Evolutionary conservation across 2,888 invertebrate genomes (phyloP).

Genomic region (Sinotaia quadrata): DNA sequence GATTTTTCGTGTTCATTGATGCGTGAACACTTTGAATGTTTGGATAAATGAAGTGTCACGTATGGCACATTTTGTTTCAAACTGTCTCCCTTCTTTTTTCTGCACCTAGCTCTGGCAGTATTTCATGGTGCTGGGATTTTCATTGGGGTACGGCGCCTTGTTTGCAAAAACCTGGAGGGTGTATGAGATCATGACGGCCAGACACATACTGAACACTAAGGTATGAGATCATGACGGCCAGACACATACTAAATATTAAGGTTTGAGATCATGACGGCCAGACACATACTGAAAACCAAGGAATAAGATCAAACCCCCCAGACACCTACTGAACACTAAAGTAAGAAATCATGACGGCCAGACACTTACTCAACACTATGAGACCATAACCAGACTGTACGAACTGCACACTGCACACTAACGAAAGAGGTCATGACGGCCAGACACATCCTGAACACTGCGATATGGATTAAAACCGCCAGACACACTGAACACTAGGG

Average conservation of each 20-base stretch:
- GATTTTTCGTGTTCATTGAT: too few species aligned
- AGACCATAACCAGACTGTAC: constrained; percentile 29
- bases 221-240: constrained; percentile 33
- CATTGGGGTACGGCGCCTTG: constrained; percentile 53
- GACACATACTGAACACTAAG: constrained; percentile 34
- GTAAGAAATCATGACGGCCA: background rate
- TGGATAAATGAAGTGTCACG: too few species aligned
- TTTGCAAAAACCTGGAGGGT: constrained; percentile 62
- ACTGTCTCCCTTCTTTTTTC: too few species aligned
- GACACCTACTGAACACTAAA: background rate
- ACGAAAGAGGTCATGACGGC: background rate
- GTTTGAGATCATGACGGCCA: constrained; percentile 18
- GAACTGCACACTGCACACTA: constrained; percentile 17
- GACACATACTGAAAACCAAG: background rate
- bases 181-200: constrained; percentile 52
- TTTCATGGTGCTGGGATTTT: constrained; percentile 50
- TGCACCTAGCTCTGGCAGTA: constrained; percentile 48
- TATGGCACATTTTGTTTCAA: too few species aligned
- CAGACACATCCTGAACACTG: background rate
- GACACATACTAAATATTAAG: constrained; percentile 34
- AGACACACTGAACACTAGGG: background rate
- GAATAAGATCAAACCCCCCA: background rate
- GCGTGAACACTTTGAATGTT: too few species aligned
- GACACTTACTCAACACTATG: constrained; percentile 29
- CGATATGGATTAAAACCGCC: background rate